These are phyloP conservation scores for Drosophila paranaensis DNA, from an alignment of 2,888 invertebrate species.

Conservation along the genomic window DNA sequence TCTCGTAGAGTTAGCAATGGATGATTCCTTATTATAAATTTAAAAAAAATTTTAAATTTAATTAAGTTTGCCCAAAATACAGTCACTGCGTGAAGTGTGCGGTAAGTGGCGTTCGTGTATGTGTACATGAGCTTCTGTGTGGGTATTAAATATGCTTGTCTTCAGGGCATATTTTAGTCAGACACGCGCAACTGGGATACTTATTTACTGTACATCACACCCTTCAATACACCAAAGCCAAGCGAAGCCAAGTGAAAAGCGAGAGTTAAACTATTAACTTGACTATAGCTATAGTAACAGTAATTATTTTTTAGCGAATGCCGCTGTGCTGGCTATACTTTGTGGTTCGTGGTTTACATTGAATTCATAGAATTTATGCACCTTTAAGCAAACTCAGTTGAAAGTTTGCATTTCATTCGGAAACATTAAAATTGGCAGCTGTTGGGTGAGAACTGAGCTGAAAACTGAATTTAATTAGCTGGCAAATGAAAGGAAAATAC, in stretches of 20 bases:
- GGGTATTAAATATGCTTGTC: background rate
- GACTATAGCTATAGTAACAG: background rate
- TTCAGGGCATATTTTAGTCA: background rate
- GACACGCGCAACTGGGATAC: background rate
- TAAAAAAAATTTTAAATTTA: no score
- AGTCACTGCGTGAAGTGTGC: background rate
- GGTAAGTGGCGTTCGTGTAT: background rate
- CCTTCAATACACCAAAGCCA: background rate
- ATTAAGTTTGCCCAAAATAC: no score
- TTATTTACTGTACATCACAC: no score
- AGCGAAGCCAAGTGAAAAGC: no score
- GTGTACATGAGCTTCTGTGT: background rate
- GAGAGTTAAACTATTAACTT: background rate
- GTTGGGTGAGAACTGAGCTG: constrained; percentile 23
- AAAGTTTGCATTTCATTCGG: constrained; percentile 18
- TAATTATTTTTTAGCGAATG: background rate
- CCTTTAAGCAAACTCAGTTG: constrained; percentile 1
- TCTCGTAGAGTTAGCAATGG: background rate
- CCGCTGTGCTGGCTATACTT: no score
- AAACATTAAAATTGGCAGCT: constrained; percentile 23
- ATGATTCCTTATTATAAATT: no score
- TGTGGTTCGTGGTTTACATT: background rate
- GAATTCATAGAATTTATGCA: background rate
- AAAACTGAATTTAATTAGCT: constrained; percentile 49
- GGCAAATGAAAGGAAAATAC: constrained; percentile 59